Conservation (phyloP, 2,797 vertebrate genomes). For the Acanthopagrus latus region DNA sequence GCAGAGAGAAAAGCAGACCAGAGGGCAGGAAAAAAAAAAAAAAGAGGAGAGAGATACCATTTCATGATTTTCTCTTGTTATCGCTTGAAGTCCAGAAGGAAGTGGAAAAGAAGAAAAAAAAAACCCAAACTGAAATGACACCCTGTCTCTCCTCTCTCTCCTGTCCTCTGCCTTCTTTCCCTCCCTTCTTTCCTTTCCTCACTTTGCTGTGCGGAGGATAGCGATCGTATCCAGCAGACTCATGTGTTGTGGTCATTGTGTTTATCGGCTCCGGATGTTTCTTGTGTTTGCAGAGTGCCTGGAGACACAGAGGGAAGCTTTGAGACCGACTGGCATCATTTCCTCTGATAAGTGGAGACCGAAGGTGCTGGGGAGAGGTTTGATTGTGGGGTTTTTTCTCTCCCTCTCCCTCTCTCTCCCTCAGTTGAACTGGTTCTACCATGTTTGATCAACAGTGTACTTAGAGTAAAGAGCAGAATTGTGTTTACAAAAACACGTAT, state of each 20-base stretch:
- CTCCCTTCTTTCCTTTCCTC: conserved; percentile 56
- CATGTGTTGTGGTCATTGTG: conserved; percentile 58
- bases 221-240: conserved; percentile 55
- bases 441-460: conserved; percentile 5
- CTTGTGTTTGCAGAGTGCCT: conserved; percentile 48
- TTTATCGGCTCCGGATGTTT: conserved; percentile 70
- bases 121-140: conserved; percentile 46
- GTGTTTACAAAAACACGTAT: neutral
- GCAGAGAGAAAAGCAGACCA: conserved; percentile 2
- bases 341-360: conserved; percentile 64
- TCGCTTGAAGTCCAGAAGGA: conserved; percentile 36
- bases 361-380: conserved; percentile 15
- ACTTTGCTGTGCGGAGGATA: conserved; percentile 46
- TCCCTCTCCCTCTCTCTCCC: too few species aligned
- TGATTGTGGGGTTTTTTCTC: conserved; percentile 14
- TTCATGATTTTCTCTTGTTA: conserved; percentile 31
- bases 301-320: conserved; percentile 60
- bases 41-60: neutral
- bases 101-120: conserved; percentile 31
- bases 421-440: conserved; percentile 18
- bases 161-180: conserved; percentile 13
- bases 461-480: conserved; percentile 4
- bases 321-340: conserved; percentile 52
- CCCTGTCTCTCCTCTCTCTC: conserved; percentile 18
- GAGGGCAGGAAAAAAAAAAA: conserved; percentile 1